Evolutionary conservation across 2,113 vertebrate species (phyloP), one percentile per base, ranked within the genome.

Genomic region (Mormoops blainvillei): DNA sequence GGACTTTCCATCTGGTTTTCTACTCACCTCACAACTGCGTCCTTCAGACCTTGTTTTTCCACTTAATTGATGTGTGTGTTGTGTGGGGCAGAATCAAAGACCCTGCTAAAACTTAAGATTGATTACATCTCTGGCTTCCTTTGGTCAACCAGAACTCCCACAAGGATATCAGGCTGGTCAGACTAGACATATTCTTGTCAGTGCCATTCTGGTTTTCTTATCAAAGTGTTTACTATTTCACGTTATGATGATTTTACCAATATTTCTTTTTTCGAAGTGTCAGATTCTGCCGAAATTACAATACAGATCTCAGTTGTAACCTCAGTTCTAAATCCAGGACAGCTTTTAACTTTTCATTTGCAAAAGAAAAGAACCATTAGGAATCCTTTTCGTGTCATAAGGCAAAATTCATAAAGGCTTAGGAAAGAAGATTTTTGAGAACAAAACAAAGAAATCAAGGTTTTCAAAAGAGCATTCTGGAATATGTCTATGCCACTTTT

Each of bases 1-100:
- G 91, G 54, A n/a, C 93, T 93, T 89, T 78, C 91, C 97, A 96
- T 96, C 84, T 96, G 94, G 84, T 87, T 94, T 88, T 89, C 65
- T 22, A 96, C 78, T 97, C 78, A 91, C 82, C 41, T 82, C 86
- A 76, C 92, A 89, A 90, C 85, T 38, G 63, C 70, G 43, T 31
- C 8, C 36, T 91, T 76, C 93, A 91, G 94, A 65, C 63, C 58
- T 84, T 97, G 94, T 94, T 97, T 97, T 97, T 52, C 61, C 33
- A 95, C 85, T 96, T 92, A 96, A 96, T 96, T 96, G 94, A 95
- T 95, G 77, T 68, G 61, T 45, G 13, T 94, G 90, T 78, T 94
- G 56, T 67, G 5, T 92, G 82, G 82, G 91, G 63, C 22, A 91
- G 50, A 94, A 97, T 94, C 94, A 97, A 97, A 97, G 96, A 56